Percentiles rank a stretch among this genome's conserved stretches.
These are phyloP conservation scores for Tortrix viridana DNA, from an alignment of 2,888 invertebrate species.

Conservation along the genomic window DNA sequence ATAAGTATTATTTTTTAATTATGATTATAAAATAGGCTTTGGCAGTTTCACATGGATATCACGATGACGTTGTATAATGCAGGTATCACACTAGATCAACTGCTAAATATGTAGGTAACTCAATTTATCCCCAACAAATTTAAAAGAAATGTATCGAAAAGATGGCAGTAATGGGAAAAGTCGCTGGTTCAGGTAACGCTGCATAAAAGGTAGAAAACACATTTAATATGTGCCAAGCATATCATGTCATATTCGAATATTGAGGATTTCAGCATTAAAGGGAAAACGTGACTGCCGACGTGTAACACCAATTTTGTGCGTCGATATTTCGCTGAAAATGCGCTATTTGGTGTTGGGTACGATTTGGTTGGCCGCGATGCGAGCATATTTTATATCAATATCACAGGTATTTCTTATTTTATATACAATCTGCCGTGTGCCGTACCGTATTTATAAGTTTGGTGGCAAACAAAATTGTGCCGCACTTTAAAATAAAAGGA, in stretches of 20 bases:
- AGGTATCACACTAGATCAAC: not conserved
- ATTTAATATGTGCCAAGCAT: constrained; percentile 55
- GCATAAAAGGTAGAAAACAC: constrained; percentile 41
- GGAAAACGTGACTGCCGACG: constrained; percentile 39
- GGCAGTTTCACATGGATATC: no score
- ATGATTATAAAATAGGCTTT: no score
- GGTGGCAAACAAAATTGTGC: no score
- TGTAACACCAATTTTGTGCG: constrained; percentile 16
- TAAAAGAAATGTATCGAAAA: constrained; percentile 14
- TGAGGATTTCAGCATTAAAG: constrained; percentile 47
- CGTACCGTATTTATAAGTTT: no score
- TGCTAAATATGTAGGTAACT: not conserved
- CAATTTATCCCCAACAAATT: constrained; percentile 1
- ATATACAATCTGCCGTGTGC: not conserved
- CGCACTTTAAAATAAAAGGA: no score
- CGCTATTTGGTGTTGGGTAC: not conserved
- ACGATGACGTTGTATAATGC: no score
- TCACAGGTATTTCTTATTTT: constrained; percentile 7
- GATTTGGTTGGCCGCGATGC: constrained; percentile 18
- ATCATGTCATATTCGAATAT: constrained; percentile 55
- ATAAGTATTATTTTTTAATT: no score
- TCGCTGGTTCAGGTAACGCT: not conserved
- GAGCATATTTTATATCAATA: constrained; percentile 27
- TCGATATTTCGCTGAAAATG: constrained; percentile 3
- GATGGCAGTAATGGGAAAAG: constrained; percentile 31